Evolutionary conservation across 2,113 vertebrate genomes (phyloP).

Genomic region (Silurus meridionalis): DNA sequence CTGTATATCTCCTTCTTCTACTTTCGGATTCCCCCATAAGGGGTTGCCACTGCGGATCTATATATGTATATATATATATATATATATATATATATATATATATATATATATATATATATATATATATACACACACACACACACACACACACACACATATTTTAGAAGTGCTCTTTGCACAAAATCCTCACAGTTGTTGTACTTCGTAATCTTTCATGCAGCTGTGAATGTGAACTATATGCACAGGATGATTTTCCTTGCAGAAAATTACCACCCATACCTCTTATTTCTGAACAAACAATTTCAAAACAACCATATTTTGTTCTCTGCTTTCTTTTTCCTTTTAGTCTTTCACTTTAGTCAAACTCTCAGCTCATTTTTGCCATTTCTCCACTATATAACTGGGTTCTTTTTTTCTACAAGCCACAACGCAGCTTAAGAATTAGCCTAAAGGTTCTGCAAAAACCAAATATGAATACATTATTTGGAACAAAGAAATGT

Average conservation of each 20-base stretch:
- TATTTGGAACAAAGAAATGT: not conserved
- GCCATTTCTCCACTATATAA: not conserved
- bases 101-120: no score
- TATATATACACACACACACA: no score
- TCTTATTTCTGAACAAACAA: not conserved
- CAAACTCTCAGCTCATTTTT: not conserved
- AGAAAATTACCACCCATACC: not conserved
- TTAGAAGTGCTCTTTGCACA: not conserved
- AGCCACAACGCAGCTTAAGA: not conserved
- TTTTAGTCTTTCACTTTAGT: not conserved
- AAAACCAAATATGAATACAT: not conserved
- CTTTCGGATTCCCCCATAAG: no score
- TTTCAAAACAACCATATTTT: not conserved
- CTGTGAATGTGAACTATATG: not conserved
- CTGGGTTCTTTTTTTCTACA: not conserved
- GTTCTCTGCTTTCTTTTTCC: not conserved
- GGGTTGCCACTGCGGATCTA: no score
- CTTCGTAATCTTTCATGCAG: not conserved
- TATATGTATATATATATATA: no score
- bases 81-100: no score
- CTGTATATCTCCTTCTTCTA: no score
- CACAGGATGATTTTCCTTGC: not conserved
- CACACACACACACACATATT: no score
- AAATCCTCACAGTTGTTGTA: not conserved
- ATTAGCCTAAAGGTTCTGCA: not conserved